Percentiles rank a stretch among this genome's conserved stretches.
Evolutionary conservation across 2,113 vertebrate species (phyloP).

Genomic region (Tinamus guttatus): DNA sequence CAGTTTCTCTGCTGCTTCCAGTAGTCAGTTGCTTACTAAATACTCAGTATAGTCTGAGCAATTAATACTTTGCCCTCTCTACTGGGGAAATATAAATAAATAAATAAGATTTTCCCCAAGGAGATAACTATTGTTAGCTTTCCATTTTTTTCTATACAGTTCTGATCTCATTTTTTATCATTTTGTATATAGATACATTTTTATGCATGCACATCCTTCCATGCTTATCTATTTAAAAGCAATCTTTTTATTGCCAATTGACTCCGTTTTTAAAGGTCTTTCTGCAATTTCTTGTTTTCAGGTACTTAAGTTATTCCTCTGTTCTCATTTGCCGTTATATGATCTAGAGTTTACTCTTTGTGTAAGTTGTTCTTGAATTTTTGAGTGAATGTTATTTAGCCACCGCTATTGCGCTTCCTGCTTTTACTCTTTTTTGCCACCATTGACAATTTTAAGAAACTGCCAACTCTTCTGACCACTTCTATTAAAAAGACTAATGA

Average conservation of each 20-base stretch:
- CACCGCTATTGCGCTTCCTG: accelerated
- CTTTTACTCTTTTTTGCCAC: not conserved
- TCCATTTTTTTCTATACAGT: not conserved
- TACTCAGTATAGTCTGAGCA: not conserved
- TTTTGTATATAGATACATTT: not conserved
- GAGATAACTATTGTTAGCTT: not conserved
- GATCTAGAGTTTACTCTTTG: not conserved
- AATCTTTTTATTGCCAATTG: not conserved
- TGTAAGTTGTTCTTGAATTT: not conserved
- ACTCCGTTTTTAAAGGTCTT: not conserved
- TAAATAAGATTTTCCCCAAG: not conserved
- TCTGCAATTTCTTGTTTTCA: not conserved
- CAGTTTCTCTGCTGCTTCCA: not conserved
- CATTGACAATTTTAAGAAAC: not conserved
- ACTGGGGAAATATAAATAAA: not conserved
- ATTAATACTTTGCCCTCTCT: not conserved
- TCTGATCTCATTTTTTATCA: not conserved
- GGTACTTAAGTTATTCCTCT: not conserved
- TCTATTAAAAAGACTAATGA: not conserved
- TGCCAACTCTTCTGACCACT: not conserved
- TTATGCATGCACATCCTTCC: not conserved
- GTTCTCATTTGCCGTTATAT: not conserved
- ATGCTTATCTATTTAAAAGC: not conserved
- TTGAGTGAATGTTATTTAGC: not conserved
- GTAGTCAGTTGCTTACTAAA: not conserved